These are phyloP conservation scores for Sebastolobus alascanus DNA, from an alignment of 2,797 vertebrate genomes.

Conservation along the genomic window DNA sequence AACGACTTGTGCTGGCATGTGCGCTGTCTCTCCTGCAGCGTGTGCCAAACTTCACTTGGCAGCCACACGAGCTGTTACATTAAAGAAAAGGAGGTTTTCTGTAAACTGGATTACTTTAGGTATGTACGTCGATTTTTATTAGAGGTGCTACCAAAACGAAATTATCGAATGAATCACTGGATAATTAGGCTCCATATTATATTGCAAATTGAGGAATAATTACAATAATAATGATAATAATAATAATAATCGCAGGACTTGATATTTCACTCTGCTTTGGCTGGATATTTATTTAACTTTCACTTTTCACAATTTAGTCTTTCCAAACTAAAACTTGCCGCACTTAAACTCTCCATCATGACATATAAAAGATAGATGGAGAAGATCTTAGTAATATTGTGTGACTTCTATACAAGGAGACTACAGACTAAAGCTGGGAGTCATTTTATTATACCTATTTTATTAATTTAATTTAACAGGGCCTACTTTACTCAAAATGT, in stretches of 20 bases:
- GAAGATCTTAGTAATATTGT: too few relatives aligned
- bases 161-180: not conserved
- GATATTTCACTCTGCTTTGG: not conserved
- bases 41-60: conserved; percentile 93
- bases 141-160: not conserved
- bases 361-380: not conserved
- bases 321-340: not conserved
- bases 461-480: not conserved
- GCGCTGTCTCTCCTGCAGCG: conserved; percentile 95
- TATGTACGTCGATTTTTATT: conserved; percentile 63
- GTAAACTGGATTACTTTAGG: conserved; percentile 98
- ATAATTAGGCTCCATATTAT: not conserved
- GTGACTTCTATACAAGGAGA: not conserved
- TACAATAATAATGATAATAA: not conserved
- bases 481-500: too few relatives aligned
- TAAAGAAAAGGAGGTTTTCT: conserved; percentile 97
- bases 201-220: not conserved
- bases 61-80: conserved; percentile 96
- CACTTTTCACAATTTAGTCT: not conserved
- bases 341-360: not conserved
- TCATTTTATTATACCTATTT: not conserved
- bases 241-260: not conserved
- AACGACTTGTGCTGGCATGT: conserved; percentile 98
- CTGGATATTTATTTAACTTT: not conserved
- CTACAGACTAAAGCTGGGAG: too few relatives aligned